phyloP scores from a whole-genome alignment of 2,113 vertebrate species.

The Columba livia region DNA sequence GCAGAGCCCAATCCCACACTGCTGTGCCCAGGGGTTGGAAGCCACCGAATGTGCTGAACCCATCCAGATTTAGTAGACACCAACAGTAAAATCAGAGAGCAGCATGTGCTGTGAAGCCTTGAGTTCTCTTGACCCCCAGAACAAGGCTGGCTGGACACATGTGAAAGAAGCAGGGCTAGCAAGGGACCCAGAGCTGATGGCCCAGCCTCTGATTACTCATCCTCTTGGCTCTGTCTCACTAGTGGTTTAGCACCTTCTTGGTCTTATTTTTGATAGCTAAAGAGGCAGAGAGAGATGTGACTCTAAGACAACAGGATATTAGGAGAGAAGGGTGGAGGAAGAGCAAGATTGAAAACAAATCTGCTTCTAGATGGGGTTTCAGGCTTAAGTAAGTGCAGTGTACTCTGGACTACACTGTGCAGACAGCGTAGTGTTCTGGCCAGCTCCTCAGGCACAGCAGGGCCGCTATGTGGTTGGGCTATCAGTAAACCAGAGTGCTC shows the following conservation, averaged over 20 bases:
- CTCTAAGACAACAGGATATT: background rate
- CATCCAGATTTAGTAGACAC: background rate
- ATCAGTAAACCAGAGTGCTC: background rate
- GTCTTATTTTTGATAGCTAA: background rate
- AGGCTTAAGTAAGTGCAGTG: background rate
- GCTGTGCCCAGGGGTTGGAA: background rate
- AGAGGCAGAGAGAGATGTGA: background rate
- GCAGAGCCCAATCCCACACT: background rate
- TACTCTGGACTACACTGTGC: background rate
- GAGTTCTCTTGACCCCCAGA: background rate
- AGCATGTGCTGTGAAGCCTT: background rate
- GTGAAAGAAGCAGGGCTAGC: background rate
- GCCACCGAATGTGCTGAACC: background rate
- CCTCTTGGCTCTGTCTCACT: background rate
- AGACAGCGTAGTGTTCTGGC: accelerated
- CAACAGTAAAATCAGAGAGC: background rate
- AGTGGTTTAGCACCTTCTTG: background rate
- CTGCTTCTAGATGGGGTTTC: background rate
- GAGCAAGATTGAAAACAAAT: background rate
- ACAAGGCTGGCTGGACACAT: background rate
- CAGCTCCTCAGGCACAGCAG: background rate
- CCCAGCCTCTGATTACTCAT: background rate
- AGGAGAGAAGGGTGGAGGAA: background rate
- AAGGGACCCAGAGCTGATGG: background rate
- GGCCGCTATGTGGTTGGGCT: background rate